Conservation (phyloP, 2,888 invertebrate species). For the Parascotia fuliginaria region DNA sequence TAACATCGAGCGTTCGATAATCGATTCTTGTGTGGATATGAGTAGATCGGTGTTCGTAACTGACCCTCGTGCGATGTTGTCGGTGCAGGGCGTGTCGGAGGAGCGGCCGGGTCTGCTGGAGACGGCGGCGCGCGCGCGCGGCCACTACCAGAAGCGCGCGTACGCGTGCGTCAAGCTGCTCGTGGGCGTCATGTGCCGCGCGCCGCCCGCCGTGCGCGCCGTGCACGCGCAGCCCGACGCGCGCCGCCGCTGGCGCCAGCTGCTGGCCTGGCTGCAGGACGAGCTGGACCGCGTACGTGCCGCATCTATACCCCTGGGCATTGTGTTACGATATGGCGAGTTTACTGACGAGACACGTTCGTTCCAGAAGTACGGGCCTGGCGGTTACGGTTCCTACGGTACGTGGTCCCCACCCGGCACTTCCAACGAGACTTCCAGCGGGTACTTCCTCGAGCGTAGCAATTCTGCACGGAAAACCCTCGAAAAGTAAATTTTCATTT, state of each 20-base stretch:
- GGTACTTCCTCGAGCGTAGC: constrained; percentile 97
- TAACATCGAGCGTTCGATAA: no score
- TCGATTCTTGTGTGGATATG: no score
- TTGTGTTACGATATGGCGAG: no score
- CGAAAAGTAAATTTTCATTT: constrained; percentile 66
- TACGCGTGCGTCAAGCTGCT: constrained; percentile 99
- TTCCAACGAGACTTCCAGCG: constrained; percentile 97
- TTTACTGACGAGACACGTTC: constrained; percentile 10
- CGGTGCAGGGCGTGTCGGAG: constrained; percentile 73
- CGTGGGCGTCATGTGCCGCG: constrained; percentile 95
- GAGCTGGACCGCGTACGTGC: constrained; percentile 92
- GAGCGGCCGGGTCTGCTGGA: constrained; percentile 96
- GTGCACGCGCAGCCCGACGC: constrained; percentile 92
- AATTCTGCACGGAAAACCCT: constrained; percentile 96
- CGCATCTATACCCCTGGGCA: no score
- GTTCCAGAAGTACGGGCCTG: constrained; percentile 83
- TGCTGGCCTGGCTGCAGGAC: constrained; percentile 97
- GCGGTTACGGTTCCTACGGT: constrained; percentile 91
- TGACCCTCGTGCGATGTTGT: no score
- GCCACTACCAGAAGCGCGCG: constrained; percentile 97
- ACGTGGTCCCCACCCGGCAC: constrained; percentile 98
- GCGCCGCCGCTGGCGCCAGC: constrained; percentile 94
- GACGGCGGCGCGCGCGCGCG: constrained; percentile 96
- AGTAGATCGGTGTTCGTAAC: no score
- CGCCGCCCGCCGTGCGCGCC: constrained; percentile 92